Evolutionary conservation across 1,140 invertebrate genomes (phyloP), one percentile per base, ranked within the genome.

Genomic region (Reticulitermes speratus): DNA sequence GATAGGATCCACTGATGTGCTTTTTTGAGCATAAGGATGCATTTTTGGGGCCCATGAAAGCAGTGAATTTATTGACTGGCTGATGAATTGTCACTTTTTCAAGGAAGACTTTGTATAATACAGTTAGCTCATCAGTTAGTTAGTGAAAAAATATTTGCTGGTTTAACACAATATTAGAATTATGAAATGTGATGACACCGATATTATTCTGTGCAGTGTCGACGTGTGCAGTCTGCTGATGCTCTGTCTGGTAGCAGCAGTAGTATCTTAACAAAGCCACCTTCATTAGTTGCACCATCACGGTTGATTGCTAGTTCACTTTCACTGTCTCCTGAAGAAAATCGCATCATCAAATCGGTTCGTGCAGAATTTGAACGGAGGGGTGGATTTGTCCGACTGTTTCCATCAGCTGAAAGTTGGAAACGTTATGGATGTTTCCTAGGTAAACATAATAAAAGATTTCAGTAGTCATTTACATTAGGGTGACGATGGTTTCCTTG

Each of bases 371-470:
- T 97, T 90, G 93, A 94, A 75, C 92, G 97, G 32, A 92, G 96
- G 52, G 97, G 97, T 30, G 97, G 97, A 84, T 99, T 97, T 91
- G 96, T 98, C 48, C 91, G 97, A 44, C 97, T 99, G 89, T 99
- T 98, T 91, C 98, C 98, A 32, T 95, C 96, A 44, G 93, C 94
- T 59, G 96, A 97, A 89, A 96, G 96, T 8, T 98, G 97, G 97
- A 93, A 94, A 89, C 94, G 95, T 88, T 96, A 96, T 90, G 93
- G 94, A 23, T 93, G 94, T 89, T 96, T 95, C 90, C 90, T 96
- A 87, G 95, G 94, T 95, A 89, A 90, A 88, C 87, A 83, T n/a
- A 23, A 65, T 48, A 48, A 48, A 48, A 48, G 3, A 12, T 48
- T 48, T 48, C 45, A 44, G 9, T 44, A 38, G 32, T 23, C 45